Conservation (phyloP, 2,113 vertebrate genomes). For the Chaetodon auriga region DNA sequence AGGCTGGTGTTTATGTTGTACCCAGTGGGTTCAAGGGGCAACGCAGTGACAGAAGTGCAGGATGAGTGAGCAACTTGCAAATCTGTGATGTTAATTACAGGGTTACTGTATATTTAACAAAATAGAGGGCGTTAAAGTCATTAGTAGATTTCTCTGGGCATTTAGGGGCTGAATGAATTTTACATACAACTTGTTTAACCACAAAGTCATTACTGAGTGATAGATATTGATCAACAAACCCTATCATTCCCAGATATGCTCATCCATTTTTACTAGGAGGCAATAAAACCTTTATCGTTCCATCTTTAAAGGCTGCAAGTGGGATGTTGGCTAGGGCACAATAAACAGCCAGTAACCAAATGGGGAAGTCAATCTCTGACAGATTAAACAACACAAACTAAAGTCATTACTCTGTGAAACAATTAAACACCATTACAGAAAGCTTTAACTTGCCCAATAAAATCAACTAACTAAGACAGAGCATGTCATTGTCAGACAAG, state of each 20-base stretch:
- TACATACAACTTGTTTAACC: slow-evolving; percentile 23
- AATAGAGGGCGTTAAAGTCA: too few relatives aligned
- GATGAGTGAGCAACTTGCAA: background rate
- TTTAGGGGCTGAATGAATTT: background rate
- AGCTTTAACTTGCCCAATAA: background rate
- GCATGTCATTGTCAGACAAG: background rate
- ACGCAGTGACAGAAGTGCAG: background rate
- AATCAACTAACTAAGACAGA: background rate
- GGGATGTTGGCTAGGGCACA: slow-evolving; percentile 23
- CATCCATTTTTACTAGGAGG: slow-evolving; percentile 34
- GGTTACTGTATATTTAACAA: background rate
- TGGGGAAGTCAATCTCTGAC: slow-evolving; percentile 1
- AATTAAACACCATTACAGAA: background rate
- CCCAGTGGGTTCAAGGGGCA: background rate
- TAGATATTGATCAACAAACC: slow-evolving; percentile 51
- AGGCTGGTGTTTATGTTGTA: background rate
- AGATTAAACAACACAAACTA: slow-evolving; percentile 20
- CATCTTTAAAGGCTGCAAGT: slow-evolving; percentile 31
- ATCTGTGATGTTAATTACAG: background rate
- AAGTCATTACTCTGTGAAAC: background rate
- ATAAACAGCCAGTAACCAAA: slow-evolving; percentile 32
- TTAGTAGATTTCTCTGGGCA: background rate
- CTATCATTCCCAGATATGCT: slow-evolving; percentile 31
- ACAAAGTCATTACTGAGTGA: slow-evolving; percentile 41
- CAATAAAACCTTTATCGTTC: slow-evolving; percentile 51